Conservation (phyloP, 2,797 vertebrate genomes). For the Eutrigla gurnardus region DNA sequence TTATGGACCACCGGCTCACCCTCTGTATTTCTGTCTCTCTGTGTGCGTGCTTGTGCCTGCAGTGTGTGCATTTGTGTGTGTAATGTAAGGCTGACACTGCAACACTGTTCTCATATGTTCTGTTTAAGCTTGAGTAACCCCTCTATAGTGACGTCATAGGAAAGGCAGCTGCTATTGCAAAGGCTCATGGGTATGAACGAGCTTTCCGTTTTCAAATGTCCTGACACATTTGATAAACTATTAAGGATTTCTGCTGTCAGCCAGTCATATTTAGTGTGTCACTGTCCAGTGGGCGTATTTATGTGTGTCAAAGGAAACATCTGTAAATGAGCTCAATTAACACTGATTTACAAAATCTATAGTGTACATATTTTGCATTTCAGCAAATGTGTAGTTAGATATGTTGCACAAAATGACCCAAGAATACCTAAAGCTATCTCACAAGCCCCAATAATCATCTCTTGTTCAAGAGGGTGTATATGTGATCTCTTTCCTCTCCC, state of each 20-base stretch:
- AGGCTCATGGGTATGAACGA: constrained; percentile 12
- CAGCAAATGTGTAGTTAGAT: background rate
- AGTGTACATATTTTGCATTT: background rate
- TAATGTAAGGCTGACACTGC: constrained; percentile 42
- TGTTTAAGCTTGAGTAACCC: constrained; percentile 67
- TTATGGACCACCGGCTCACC: constrained; percentile 19
- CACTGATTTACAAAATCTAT: constrained; percentile 7
- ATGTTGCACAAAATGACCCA: background rate
- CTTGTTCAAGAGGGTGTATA: background rate
- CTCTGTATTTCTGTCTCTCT: constrained; percentile 10
- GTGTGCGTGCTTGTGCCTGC: constrained; percentile 14
- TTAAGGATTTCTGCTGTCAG: constrained; percentile 8
- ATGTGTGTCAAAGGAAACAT: constrained; percentile 21
- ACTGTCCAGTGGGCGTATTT: constrained; percentile 5
- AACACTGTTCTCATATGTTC: constrained; percentile 56
- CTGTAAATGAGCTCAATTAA: constrained; percentile 23
- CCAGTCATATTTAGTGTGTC: constrained; percentile 10
- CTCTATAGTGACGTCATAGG: constrained; percentile 34
- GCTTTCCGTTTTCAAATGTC: constrained; percentile 20
- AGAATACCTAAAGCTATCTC: background rate
- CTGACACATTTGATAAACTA: constrained; percentile 16
- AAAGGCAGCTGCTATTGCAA: constrained; percentile 43
- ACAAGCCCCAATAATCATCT: background rate
- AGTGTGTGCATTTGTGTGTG: background rate
- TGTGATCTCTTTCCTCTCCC: constrained; percentile 39